Percentiles rank a stretch among this genome's conserved stretches.
phyloP scores from a whole-genome alignment of 2,797 vertebrate species.

The Dicrostonyx torquatus region DNA sequence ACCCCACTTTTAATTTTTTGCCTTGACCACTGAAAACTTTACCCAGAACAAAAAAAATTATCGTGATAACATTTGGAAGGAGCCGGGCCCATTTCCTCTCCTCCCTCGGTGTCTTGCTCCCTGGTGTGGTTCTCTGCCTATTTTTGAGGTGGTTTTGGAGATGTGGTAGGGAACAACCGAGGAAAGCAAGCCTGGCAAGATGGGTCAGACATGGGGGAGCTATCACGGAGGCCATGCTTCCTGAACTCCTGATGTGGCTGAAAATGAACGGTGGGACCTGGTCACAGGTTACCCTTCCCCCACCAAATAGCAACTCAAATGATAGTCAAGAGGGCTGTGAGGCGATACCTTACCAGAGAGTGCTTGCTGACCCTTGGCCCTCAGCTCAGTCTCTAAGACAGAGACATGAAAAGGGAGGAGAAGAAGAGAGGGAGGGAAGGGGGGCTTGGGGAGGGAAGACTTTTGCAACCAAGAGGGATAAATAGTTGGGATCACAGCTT shows the following conservation, averaged over 20 bases:
- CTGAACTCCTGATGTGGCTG: background rate
- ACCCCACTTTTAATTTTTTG: background rate
- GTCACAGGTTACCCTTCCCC: background rate
- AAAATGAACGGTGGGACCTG: background rate
- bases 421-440: too few relatives aligned
- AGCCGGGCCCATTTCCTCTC: background rate
- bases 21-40: background rate
- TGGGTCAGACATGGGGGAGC: too few relatives aligned
- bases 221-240: background rate
- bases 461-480: conserved; percentile 64
- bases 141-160: background rate
- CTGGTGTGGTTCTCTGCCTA: background rate
- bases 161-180: too few relatives aligned
- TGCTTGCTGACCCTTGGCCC: too few relatives aligned
- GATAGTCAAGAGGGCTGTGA: background rate
- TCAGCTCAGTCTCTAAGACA: background rate
- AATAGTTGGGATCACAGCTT: background rate
- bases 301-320: background rate
- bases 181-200: too few relatives aligned
- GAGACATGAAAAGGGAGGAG: background rate
- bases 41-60: background rate
- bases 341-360: too few relatives aligned
- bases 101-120: fast-evolving
- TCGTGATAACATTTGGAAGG: background rate
- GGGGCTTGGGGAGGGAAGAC: background rate